Conservation (phyloP, 2,888 invertebrate genomes). For the Oscheius onirici region DNA sequence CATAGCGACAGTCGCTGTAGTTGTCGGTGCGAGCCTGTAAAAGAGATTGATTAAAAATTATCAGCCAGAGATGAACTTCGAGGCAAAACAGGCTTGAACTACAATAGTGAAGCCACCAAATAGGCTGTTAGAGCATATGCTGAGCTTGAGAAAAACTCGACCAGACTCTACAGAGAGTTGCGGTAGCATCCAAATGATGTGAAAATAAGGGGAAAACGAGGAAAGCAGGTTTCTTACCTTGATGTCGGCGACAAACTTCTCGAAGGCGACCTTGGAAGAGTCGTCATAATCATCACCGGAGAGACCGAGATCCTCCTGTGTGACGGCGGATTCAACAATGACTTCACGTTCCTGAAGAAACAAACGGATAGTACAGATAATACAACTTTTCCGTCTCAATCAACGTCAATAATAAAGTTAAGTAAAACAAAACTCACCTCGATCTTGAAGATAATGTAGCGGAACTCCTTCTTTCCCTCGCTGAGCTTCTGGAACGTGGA, state of each 20-base stretch:
- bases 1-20: constrained; percentile 89
- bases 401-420: too few species aligned
- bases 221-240: too few species aligned
- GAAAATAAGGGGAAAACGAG: too few species aligned
- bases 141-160: too few species aligned
- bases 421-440: constrained; percentile 53
- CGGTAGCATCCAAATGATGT: too few species aligned
- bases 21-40: constrained; percentile 78
- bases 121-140: too few species aligned
- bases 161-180: too few species aligned
- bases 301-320: constrained; percentile 61
- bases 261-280: constrained; percentile 80
- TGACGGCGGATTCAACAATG: constrained; percentile 68
- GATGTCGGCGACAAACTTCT: constrained; percentile 90
- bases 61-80: too few species aligned
- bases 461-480: constrained; percentile 69
- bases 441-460: constrained; percentile 72
- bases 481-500: constrained; percentile 70
- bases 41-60: too few species aligned
- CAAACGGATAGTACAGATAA: background rate
- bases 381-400: background rate
- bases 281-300: constrained; percentile 69
- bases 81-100: too few species aligned
- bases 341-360: constrained; percentile 67
- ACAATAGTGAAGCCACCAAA: too few species aligned